These are phyloP conservation scores for Plagodis dolabraria DNA, from an alignment of 2,888 invertebrate species.

Conservation along the genomic window DNA sequence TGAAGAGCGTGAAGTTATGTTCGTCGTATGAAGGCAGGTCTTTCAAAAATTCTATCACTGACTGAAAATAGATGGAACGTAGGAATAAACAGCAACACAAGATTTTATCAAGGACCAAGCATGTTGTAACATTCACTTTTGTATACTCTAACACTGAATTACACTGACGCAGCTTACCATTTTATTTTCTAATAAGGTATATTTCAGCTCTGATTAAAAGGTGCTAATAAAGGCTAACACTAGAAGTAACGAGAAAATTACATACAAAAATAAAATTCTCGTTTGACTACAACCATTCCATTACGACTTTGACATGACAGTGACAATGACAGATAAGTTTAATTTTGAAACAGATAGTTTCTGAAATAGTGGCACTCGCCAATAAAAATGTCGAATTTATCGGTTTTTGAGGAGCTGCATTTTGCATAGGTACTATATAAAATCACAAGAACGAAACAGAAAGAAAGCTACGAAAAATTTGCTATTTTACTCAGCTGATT, in stretches of 20 bases:
- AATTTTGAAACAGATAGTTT: too few relatives aligned
- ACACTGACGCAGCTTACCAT: constrained; percentile 56
- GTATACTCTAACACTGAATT: neutral
- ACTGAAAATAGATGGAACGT: constrained; percentile 80
- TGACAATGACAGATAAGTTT: neutral
- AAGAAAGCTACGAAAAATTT: too few relatives aligned
- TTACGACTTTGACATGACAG: constrained; percentile 55
- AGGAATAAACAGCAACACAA: constrained; percentile 12
- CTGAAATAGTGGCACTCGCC: too few relatives aligned
- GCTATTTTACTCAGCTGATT: too few relatives aligned
- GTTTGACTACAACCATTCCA: constrained; percentile 44
- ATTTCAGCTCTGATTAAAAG: constrained; percentile 38
- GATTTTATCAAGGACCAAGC: constrained; percentile 50
- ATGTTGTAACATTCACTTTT: constrained; percentile 38
- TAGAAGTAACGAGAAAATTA: constrained; percentile 54
- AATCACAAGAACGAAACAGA: too few relatives aligned
- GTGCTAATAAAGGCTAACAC: constrained; percentile 36
- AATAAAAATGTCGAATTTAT: too few relatives aligned
- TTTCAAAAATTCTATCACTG: constrained; percentile 95
- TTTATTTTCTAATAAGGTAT: constrained; percentile 47
- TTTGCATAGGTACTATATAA: too few relatives aligned
- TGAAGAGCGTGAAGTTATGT: constrained; percentile 95
- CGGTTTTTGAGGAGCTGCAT: too few relatives aligned
- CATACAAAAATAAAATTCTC: constrained; percentile 58
- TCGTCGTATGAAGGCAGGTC: constrained; percentile 96